phyloP scores from a whole-genome alignment of 2,113 vertebrate species.

The Prunella himalayana region DNA sequence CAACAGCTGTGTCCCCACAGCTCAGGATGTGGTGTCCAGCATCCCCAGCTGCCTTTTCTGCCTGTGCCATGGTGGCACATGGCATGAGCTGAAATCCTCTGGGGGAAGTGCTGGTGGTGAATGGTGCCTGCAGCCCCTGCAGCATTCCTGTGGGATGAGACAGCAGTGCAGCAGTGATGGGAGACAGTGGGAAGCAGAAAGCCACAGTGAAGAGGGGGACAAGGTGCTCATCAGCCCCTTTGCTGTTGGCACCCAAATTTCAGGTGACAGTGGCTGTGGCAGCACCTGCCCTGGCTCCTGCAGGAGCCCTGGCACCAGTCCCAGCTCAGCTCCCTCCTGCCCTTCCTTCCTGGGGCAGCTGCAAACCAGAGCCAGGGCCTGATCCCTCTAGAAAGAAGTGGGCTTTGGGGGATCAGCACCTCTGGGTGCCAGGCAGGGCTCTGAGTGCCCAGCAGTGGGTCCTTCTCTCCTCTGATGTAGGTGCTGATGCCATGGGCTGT shows the following conservation, averaged over 20 bases:
- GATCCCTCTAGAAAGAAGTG: no score
- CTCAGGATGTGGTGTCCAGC: not conserved
- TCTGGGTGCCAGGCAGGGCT: not conserved
- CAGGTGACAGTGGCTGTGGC: not conserved
- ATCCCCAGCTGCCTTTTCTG: not conserved
- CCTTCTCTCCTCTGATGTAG: rapidly evolving
- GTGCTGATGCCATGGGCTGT: rapidly evolving
- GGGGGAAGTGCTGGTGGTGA: not conserved
- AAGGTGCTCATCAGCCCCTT: not conserved
- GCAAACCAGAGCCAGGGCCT: rapidly evolving
- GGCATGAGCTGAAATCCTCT: rapidly evolving
- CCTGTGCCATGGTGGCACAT: not conserved
- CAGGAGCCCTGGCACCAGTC: not conserved
- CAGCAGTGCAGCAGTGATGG: not conserved
- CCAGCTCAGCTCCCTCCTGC: not conserved
- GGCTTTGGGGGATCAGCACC: not conserved
- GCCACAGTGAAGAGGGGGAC: not conserved
- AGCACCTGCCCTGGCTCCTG: rapidly evolving
- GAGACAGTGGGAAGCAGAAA: not conserved
- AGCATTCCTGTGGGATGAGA: not conserved
- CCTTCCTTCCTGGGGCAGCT: not conserved
- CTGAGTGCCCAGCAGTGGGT: rapidly evolving
- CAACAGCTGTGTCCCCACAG: not conserved
- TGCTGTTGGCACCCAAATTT: not conserved
- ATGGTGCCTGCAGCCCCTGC: not conserved